A percentile compares a stretch with the other conserved stretches of the same genome.
These are phyloP conservation scores for Python bivittatus DNA, from an alignment of 2,113 vertebrate species.

Conservation along the genomic window DNA sequence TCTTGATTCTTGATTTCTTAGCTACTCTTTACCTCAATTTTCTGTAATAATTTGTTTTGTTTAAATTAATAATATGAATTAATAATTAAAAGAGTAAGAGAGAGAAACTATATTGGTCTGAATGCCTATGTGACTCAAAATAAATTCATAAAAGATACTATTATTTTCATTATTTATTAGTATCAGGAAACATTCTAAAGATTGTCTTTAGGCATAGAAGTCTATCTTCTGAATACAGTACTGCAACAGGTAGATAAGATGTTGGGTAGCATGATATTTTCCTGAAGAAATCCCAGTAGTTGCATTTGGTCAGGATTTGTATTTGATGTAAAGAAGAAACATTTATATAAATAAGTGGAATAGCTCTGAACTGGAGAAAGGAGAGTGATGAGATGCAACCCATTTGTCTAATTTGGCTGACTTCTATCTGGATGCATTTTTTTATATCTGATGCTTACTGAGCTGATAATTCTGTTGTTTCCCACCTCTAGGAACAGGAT, in stretches of 20 bases:
- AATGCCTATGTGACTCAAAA: no score
- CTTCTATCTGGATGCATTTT: background rate
- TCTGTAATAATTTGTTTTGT: background rate
- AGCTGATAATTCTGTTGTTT: background rate
- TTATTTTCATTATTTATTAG: background rate
- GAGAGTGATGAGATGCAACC: background rate
- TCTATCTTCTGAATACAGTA: background rate
- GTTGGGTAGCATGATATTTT: background rate
- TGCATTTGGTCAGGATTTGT: background rate
- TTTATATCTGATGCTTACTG: background rate
- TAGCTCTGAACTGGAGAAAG: background rate
- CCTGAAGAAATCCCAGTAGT: background rate
- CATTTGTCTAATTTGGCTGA: background rate
- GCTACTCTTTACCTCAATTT: background rate
- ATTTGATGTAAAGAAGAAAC: background rate
- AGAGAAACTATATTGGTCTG: background rate
- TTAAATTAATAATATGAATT: background rate
- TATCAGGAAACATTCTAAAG: no score
- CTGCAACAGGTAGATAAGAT: background rate
- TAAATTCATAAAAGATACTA: background rate
- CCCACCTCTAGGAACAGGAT: background rate
- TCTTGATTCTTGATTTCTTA: background rate
- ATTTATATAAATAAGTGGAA: background rate
- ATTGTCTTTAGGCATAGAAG: background rate
- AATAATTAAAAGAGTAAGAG: background rate